Evolutionary conservation across 1,140 invertebrate genomes (phyloP), one percentile per base, ranked within the genome.

Genomic region (Sarcophaga bullata): DNA sequence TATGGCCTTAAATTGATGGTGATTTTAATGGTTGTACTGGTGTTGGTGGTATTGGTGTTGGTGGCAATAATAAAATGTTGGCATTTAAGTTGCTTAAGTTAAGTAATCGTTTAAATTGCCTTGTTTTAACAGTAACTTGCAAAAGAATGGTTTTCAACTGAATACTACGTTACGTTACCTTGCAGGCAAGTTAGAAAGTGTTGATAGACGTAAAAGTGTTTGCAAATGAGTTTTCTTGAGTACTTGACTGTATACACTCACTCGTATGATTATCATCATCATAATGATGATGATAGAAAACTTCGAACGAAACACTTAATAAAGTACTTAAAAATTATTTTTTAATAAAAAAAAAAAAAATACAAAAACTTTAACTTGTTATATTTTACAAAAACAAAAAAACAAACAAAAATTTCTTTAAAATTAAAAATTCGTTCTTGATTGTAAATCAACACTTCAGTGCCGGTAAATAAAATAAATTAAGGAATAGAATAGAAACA

Each of bases 71-170:
- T n/a, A 58, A 58, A n/a, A 58, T n/a, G 13, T 58, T 58, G 15
- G 54, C n/a, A 46, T 46, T 46, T 46, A 15, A 73, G 47, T 9
- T 73, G 37, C 9, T 73, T 46, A 73, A 73, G 25, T 73, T 73
- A 10, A 73, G 37, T 73, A 73, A 73, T 73, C 73, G 73, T 46
- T 73, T 46, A 73, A 73, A 73, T 73, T 73, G 47, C 73, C 73
- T 73, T 73, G 25, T 37, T 37, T 37, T 37, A 37, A 37, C 25
- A 37, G 25, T 37, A 37, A 37, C 25, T 37, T 2, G 25, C 25
- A 37, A 37, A 37, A 37, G 73, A 73, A 73, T 46, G 15, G 73
- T 46, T 73, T 73, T 37, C 15, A 58, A 58, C 15, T n/a, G 54
- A 7, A n/a, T 13, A 58, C 13, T n/a, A 37, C 25, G 25, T 37